Percentiles rank a stretch among this genome's conserved stretches.
phyloP scores from a whole-genome alignment of 2,797 vertebrate species.

The Trichosurus vulpecula region DNA sequence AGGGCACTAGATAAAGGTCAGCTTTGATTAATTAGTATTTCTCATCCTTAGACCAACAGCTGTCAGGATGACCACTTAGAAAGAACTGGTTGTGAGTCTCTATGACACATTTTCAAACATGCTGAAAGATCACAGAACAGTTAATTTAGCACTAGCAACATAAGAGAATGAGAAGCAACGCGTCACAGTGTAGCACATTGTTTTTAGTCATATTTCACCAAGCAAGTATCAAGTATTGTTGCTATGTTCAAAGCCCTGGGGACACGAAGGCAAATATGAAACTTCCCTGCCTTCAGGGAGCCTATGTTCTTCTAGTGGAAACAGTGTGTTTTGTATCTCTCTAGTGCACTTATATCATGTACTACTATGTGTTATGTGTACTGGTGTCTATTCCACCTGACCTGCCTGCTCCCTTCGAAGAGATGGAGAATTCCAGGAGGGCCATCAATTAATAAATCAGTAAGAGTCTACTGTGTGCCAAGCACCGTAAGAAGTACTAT shows the following conservation, averaged over 20 bases:
- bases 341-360: neutral
- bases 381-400: neutral
- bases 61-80: neutral
- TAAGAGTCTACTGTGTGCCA: neutral
- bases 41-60: neutral
- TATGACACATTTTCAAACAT: neutral
- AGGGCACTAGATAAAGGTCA: neutral
- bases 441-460: neutral
- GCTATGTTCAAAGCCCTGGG: neutral
- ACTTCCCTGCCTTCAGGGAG: neutral
- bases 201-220: neutral
- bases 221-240: neutral
- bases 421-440: neutral
- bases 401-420: neutral
- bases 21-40: too few relatives aligned
- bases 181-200: neutral
- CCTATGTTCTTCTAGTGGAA: neutral
- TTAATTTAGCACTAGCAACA: neutral
- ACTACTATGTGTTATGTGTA: neutral
- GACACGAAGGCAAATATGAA: neutral
- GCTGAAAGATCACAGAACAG: neutral
- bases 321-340: neutral
- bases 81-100: neutral
- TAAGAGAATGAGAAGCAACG: neutral
- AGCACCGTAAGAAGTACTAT: neutral